A percentile compares a stretch with the other conserved stretches of the same genome.
These are phyloP conservation scores for Parambassis ranga DNA, from an alignment of 2,797 vertebrate species.

Conservation along the genomic window DNA sequence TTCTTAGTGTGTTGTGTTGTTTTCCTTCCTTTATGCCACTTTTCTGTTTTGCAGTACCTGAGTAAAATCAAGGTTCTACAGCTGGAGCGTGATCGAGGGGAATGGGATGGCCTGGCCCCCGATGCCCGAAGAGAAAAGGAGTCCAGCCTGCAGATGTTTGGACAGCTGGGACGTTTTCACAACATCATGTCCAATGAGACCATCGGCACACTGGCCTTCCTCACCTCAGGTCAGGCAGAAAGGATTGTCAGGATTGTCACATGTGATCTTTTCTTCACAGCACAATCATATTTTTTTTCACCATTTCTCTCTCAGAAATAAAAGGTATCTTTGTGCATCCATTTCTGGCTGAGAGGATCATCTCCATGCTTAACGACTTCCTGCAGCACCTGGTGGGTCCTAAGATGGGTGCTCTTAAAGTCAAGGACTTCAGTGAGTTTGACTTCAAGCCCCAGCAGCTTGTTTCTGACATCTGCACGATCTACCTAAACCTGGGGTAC, in stretches of 20 bases:
- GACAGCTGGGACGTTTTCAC: slow-evolving; percentile 96
- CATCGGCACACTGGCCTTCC: slow-evolving; percentile 95
- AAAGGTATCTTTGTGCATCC: slow-evolving; percentile 95
- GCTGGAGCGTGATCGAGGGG: slow-evolving; percentile 93
- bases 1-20: not conserved
- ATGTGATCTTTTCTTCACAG: not conserved
- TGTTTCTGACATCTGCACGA: slow-evolving; percentile 97
- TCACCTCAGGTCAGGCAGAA: slow-evolving; percentile 89
- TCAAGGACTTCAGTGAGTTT: slow-evolving; percentile 99
- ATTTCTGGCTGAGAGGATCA: slow-evolving; percentile 96
- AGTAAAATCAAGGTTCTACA: slow-evolving; percentile 99
- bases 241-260: not conserved
- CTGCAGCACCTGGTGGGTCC: slow-evolving; percentile 97
- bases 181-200: slow-evolving; percentile 99
- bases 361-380: slow-evolving; percentile 99
- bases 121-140: slow-evolving; percentile 94
- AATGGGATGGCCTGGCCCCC: slow-evolving; percentile 89
- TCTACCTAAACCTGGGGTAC: slow-evolving; percentile 97
- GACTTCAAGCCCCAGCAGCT: slow-evolving; percentile 99
- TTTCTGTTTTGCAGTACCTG: slow-evolving; percentile 85
- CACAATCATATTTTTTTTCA: not conserved
- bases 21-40: not conserved
- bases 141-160: slow-evolving; percentile 95
- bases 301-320: slow-evolving; percentile 82
- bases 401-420: slow-evolving; percentile 98